Evolutionary conservation across 2,113 vertebrate species (phyloP).

Genomic region (Myiozetetes cayanensis): DNA sequence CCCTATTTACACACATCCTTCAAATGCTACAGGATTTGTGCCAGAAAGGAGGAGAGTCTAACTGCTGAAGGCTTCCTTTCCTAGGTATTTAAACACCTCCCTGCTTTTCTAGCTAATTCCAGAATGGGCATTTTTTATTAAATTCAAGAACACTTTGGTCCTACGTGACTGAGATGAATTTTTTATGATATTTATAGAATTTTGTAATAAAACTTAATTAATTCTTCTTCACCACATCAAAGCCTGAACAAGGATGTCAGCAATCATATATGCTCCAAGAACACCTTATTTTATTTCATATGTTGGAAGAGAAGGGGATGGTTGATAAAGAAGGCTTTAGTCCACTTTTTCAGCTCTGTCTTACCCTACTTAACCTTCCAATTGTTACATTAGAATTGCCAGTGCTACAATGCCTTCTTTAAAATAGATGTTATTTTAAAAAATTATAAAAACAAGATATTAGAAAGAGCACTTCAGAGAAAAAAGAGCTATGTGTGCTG

Average conservation of each 20-base stretch:
- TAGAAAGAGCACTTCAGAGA: neutral
- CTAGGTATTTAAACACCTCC: neutral
- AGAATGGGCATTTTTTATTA: neutral
- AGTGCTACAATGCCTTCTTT: neutral
- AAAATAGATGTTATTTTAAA: neutral
- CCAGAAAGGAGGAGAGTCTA: neutral
- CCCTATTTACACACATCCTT: neutral
- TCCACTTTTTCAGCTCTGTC: neutral
- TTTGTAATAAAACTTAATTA: neutral
- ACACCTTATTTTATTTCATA: neutral
- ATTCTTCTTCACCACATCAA: neutral
- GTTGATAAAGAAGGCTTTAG: neutral
- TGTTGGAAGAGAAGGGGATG: neutral
- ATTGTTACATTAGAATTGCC: neutral
- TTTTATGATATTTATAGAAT: neutral
- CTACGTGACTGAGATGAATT: neutral
- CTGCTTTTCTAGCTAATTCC: neutral
- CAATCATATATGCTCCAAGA: neutral
- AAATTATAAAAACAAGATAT: neutral
- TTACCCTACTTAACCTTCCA: neutral
- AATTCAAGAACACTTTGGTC: neutral
- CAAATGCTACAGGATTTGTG: neutral
- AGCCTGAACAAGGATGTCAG: neutral
- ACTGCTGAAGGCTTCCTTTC: neutral
- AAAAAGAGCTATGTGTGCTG: neutral